phyloP scores from a whole-genome alignment of 1,140 invertebrate species.

The Rhynchophorus ferrugineus region DNA sequence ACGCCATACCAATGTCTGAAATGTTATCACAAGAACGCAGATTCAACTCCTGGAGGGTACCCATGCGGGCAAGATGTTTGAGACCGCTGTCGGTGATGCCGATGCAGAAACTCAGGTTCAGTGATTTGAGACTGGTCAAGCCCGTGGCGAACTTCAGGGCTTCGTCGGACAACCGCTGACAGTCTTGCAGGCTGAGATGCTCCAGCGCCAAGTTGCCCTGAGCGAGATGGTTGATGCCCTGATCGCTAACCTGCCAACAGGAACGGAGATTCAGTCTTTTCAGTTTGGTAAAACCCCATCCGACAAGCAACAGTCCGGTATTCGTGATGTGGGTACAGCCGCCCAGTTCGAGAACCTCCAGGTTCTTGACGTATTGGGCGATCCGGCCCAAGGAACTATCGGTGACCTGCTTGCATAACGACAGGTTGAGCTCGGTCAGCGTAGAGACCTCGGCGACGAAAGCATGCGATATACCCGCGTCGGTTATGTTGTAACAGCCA shows the following conservation, averaged over 20 bases:
- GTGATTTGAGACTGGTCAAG: constrained; percentile 68
- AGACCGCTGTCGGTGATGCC: constrained; percentile 86
- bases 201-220: constrained; percentile 69
- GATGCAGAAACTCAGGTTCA: constrained; percentile 91
- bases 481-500: constrained; percentile 88
- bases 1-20: constrained; percentile 83
- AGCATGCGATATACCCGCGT: constrained; percentile 71
- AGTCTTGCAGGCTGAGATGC: constrained; percentile 84
- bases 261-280: constrained; percentile 79
- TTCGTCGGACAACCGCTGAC: constrained; percentile 87
- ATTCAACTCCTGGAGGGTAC: constrained; percentile 78
- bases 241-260: constrained; percentile 85
- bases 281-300: constrained; percentile 77
- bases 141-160: constrained; percentile 76
- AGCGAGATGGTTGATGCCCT: constrained; percentile 79
- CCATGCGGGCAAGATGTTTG: constrained; percentile 80
- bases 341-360: constrained; percentile 80
- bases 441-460: constrained; percentile 65
- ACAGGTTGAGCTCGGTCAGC: constrained; percentile 76
- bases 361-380: constrained; percentile 76
- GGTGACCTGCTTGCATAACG: constrained; percentile 90
- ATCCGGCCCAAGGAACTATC: constrained; percentile 77
- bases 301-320: constrained; percentile 72
- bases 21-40: constrained; percentile 89
- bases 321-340: constrained; percentile 89